Percentiles rank a stretch among this genome's conserved stretches.
phyloP scores from a whole-genome alignment of 2,888 invertebrate genomes.

The Lasioglossum morio region DNA sequence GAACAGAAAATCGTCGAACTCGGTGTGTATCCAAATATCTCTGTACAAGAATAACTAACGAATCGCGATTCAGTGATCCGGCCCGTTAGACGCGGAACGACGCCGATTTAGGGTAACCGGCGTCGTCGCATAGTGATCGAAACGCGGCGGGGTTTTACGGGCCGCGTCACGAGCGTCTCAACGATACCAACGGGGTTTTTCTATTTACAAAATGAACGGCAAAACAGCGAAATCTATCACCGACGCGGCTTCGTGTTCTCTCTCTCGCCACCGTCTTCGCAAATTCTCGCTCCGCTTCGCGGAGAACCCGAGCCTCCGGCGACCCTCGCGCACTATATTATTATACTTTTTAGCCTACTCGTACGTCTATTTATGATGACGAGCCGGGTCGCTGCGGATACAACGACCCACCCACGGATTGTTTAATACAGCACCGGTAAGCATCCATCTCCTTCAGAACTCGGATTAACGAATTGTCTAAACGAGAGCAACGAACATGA shows the following conservation, averaged over 20 bases:
- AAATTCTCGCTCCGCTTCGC: slow-evolving; percentile 26
- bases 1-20: slow-evolving; percentile 78
- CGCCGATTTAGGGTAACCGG: background rate
- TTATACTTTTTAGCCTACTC: slow-evolving; percentile 51
- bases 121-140: background rate
- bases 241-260: slow-evolving; percentile 32
- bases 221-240: slow-evolving; percentile 61
- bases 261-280: slow-evolving; percentile 14
- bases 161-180: slow-evolving; percentile 38
- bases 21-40: slow-evolving; percentile 61
- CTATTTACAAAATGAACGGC: slow-evolving; percentile 74
- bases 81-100: slow-evolving; percentile 1
- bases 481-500: background rate
- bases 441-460: slow-evolving; percentile 42
- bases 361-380: slow-evolving; percentile 59
- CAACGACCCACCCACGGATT: slow-evolving; percentile 59
- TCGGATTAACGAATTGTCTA: background rate
- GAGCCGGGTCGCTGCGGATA: slow-evolving; percentile 58
- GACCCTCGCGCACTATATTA: background rate
- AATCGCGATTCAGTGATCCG: slow-evolving; percentile 36
- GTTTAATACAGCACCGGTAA: slow-evolving; percentile 66
- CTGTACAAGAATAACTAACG: slow-evolving; percentile 69
- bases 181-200: slow-evolving; percentile 40
- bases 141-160: background rate
- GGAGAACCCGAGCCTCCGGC: background rate